phyloP scores from a whole-genome alignment of 2,797 vertebrate species.

The Sebastiscus tertius region DNA sequence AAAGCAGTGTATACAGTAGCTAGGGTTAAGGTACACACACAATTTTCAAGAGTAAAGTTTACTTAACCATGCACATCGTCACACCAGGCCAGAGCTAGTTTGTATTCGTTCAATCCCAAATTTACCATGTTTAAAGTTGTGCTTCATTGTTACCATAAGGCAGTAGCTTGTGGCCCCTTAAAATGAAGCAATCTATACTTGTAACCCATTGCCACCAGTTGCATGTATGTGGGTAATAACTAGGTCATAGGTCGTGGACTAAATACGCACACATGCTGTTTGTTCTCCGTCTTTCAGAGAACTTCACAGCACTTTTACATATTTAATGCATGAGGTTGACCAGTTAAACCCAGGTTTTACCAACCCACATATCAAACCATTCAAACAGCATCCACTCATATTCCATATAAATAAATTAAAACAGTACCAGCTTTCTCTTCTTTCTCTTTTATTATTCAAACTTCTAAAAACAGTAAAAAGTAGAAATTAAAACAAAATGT shows the following conservation, averaged over 20 bases:
- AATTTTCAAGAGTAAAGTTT: neutral
- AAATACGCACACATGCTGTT: neutral
- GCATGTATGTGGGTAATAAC: neutral
- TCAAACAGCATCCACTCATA: neutral
- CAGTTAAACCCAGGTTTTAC: neutral
- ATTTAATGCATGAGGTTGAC: neutral
- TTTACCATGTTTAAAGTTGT: neutral
- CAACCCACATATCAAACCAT: neutral
- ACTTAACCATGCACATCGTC: neutral
- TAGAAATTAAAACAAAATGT: slow-evolving; percentile 14
- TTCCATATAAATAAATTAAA: neutral
- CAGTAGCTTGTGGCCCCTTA: neutral
- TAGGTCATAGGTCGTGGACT: neutral
- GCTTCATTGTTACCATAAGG: neutral
- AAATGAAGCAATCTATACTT: neutral
- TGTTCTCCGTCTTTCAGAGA: neutral
- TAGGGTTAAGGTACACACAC: too few relatives aligned
- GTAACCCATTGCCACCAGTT: neutral
- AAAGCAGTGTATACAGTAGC: neutral
- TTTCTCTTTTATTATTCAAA: slow-evolving; percentile 50
- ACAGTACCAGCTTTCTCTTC: neutral
- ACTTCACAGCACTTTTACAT: neutral
- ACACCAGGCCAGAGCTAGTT: neutral
- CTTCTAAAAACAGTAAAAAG: slow-evolving; percentile 36
- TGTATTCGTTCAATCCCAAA: neutral